Conservation (phyloP, 1,140 invertebrate genomes). For the Gyrodactylus salaris region DNA sequence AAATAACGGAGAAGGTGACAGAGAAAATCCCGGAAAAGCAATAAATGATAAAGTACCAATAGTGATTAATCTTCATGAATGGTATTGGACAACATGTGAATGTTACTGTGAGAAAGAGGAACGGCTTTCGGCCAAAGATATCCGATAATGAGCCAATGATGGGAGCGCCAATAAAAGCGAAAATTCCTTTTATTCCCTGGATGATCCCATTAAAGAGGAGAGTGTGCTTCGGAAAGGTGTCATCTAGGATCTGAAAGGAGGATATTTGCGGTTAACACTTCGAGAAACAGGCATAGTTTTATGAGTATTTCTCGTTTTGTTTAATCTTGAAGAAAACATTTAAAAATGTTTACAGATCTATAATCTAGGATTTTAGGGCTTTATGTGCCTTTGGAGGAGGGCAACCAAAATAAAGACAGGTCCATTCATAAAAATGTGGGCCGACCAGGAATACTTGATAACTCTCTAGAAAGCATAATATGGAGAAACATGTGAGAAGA, state of each 20-base stretch:
- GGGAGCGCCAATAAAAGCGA: conserved; percentile 81
- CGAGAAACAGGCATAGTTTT: neutral
- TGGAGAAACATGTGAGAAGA: no score
- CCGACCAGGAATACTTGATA: no score
- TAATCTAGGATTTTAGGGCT: no score
- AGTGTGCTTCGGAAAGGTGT: conserved; percentile 87
- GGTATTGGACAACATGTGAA: conserved; percentile 96
- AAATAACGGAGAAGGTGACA: conserved; percentile 77
- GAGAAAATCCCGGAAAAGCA: conserved; percentile 90
- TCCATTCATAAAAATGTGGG: no score
- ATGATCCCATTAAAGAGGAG: conserved; percentile 98
- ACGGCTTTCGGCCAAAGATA: conserved; percentile 86
- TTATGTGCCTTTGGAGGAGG: no score
- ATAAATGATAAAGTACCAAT: conserved; percentile 99
- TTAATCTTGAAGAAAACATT: no score
- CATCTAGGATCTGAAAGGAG: conserved; percentile 47
- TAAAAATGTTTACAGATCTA: no score
- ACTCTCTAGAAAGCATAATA: no score
- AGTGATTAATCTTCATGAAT: conserved; percentile 86
- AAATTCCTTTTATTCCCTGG: conserved; percentile 74
- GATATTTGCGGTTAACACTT: conserved; percentile 8
- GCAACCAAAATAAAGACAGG: no score
- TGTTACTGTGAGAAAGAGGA: conserved; percentile 82
- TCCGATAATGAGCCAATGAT: conserved; percentile 80
- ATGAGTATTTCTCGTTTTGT: no score